Evolutionary conservation across 2,113 vertebrate species (phyloP).

Genomic region (Gymnobelideus leadbeateri): DNA sequence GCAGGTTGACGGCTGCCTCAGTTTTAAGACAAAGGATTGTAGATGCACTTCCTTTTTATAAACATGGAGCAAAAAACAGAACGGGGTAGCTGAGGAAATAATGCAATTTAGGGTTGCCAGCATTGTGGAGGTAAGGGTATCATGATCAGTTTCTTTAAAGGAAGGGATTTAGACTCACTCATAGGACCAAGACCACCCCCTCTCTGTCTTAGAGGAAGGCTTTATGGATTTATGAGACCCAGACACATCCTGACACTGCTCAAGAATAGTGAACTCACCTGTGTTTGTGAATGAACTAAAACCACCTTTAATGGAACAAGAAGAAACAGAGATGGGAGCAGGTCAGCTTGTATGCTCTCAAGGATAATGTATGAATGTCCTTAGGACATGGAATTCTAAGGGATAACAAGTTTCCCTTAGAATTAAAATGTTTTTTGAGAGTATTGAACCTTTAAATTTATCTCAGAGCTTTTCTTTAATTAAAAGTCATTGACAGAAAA

Average conservation of each 20-base stretch:
- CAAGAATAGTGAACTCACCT: not conserved
- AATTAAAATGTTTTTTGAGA: not conserved
- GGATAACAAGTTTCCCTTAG: not conserved
- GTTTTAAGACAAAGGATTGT: not conserved
- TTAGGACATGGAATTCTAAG: not conserved
- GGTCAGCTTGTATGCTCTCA: not conserved
- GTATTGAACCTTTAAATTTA: not conserved
- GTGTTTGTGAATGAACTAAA: not conserved
- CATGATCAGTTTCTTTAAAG: not conserved
- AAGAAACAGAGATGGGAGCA: not conserved
- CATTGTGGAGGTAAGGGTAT: not conserved
- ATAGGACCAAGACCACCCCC: not conserved
- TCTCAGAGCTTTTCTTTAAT: not conserved
- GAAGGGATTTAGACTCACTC: not conserved
- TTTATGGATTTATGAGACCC: not conserved
- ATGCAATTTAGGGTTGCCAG: not conserved
- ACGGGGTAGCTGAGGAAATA: not conserved
- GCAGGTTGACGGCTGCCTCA: not conserved
- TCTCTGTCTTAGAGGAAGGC: not conserved
- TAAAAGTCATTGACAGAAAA: not conserved
- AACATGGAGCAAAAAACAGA: not conserved
- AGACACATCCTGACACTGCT: not conserved
- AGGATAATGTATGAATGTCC: not conserved
- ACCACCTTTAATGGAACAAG: not conserved
- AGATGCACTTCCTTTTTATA: not conserved